These are phyloP conservation scores for Pluvialis apricaria DNA, from an alignment of 2,113 vertebrate species.

Conservation along the genomic window DNA sequence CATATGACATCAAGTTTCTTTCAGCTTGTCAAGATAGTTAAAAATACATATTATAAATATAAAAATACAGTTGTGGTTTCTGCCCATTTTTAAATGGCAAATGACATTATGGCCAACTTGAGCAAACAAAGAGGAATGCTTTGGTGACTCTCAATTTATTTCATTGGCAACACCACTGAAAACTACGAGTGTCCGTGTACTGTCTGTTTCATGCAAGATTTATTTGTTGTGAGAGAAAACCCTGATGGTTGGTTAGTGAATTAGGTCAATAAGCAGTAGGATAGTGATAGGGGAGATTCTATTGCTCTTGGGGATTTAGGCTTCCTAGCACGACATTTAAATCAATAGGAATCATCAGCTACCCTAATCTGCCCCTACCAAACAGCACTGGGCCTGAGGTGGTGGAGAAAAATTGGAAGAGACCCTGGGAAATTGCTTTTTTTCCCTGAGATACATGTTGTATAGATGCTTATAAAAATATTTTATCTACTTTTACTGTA, in stretches of 20 bases:
- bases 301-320: conserved; percentile 65
- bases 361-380: conserved; percentile 24
- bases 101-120: background rate
- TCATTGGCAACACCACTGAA: background rate
- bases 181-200: background rate
- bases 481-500: background rate
- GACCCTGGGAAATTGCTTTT: background rate
- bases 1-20: background rate
- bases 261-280: conserved; percentile 68
- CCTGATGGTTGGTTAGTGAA: conserved; percentile 68
- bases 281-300: conserved; percentile 67
- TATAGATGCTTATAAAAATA: background rate
- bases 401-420: conserved; percentile 27
- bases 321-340: conserved; percentile 61
- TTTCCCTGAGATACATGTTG: background rate
- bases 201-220: conserved; percentile 64
- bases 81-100: background rate
- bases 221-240: conserved; percentile 65
- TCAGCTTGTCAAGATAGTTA: background rate
- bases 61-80: background rate
- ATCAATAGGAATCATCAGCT: conserved; percentile 64
- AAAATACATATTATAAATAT: background rate
- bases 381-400: conserved; percentile 36
- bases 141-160: background rate
- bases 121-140: background rate